Evolutionary conservation across 2,797 vertebrate species (phyloP).

Genomic region (Macrochelys suwanniensis): DNA sequence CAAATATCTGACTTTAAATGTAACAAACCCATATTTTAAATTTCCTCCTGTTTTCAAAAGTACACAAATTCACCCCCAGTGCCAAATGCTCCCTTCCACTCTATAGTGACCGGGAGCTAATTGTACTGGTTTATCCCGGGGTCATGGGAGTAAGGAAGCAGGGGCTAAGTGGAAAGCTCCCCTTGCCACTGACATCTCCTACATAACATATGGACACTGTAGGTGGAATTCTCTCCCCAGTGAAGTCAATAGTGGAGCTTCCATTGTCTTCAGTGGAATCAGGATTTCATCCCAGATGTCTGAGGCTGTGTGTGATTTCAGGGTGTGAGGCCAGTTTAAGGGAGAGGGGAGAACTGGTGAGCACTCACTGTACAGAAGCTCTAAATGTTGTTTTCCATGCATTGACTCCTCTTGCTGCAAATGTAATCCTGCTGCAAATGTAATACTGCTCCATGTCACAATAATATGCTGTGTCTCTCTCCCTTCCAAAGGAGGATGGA

Average conservation of each 20-base stretch:
- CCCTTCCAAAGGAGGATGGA: neutral
- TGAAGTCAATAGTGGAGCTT: neutral
- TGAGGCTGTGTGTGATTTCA: neutral
- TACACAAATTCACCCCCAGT: slow-evolving; percentile 22
- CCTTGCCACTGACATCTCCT: neutral
- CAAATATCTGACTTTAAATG: slow-evolving; percentile 69
- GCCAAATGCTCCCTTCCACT: slow-evolving; percentile 59
- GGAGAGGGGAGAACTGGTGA: neutral
- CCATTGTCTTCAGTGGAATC: neutral
- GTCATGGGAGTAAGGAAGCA: slow-evolving; percentile 50
- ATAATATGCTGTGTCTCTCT: neutral
- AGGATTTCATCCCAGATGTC: slow-evolving; percentile 39
- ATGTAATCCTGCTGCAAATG: neutral
- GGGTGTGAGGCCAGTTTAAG: neutral
- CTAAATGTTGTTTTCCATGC: neutral
- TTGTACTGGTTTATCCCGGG: slow-evolving; percentile 50
- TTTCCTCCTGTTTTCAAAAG: slow-evolving; percentile 29
- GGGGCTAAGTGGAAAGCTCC: slow-evolving; percentile 56
- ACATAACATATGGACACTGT: neutral
- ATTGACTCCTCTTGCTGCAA: neutral
- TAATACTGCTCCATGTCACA: neutral
- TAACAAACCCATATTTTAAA: slow-evolving; percentile 53
- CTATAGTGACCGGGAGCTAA: slow-evolving; percentile 55
- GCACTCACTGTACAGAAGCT: neutral
- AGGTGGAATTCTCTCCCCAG: slow-evolving; percentile 64